These are phyloP conservation scores for Bombus turneri DNA, from an alignment of 1,140 invertebrate genomes.

Conservation along the genomic window DNA sequence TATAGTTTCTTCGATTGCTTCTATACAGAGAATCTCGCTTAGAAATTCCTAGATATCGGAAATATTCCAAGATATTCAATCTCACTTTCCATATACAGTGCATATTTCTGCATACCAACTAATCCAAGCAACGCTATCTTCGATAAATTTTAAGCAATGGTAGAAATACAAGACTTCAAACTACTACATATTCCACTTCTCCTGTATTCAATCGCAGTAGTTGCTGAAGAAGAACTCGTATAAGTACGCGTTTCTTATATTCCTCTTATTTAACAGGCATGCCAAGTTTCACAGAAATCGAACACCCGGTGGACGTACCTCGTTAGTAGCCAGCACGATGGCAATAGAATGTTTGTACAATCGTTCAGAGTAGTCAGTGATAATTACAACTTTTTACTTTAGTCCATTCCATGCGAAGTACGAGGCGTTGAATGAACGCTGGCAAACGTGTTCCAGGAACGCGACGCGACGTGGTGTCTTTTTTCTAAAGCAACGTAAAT, in stretches of 20 bases:
- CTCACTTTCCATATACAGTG: not conserved
- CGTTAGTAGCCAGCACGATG: slow-evolving; percentile 15
- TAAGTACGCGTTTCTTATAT: not conserved
- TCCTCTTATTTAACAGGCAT: not conserved
- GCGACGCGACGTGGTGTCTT: not conserved
- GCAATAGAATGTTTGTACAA: slow-evolving; percentile 34
- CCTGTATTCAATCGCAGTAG: not conserved
- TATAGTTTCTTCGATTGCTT: not conserved
- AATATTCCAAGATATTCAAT: not conserved
- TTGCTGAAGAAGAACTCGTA: not conserved
- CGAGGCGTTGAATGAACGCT: slow-evolving; percentile 27
- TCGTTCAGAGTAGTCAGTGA: slow-evolving; percentile 3
- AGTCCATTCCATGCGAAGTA: not conserved
- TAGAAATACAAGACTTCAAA: slow-evolving; percentile 7
- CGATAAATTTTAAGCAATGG: not conserved
- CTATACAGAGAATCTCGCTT: not conserved
- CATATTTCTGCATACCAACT: not conserved
- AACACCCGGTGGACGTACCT: slow-evolving; percentile 8
- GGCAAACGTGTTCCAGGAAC: slow-evolving; percentile 15
- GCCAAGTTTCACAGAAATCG: slow-evolving; percentile 34
- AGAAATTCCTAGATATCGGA: not conserved
- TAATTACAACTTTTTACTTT: slow-evolving; percentile 40
- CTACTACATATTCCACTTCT: not conserved
- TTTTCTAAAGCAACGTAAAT: not conserved
- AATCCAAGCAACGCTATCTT: not conserved